phyloP scores from a whole-genome alignment of 2,888 invertebrate genomes.

The Craniophora ligustri region DNA sequence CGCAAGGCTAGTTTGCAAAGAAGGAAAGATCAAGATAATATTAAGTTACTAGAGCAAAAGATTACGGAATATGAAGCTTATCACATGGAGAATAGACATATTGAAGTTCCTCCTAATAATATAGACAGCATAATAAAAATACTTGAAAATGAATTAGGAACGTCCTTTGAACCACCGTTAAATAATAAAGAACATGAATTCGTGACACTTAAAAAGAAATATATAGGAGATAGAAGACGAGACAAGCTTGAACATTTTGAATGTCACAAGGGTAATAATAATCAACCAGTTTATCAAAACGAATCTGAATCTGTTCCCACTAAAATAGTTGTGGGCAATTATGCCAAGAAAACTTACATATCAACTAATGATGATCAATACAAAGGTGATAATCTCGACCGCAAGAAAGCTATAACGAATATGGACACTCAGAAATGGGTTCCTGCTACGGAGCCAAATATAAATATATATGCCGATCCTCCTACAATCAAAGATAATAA shows the following conservation, averaged over 20 bases:
- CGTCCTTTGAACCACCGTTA: slow-evolving; percentile 58
- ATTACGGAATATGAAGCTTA: slow-evolving; percentile 66
- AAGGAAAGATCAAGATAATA: slow-evolving; percentile 72
- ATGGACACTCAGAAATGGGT: slow-evolving; percentile 65
- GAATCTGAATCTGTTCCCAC: slow-evolving; percentile 62
- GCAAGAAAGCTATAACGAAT: slow-evolving; percentile 68
- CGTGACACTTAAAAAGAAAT: slow-evolving; percentile 46
- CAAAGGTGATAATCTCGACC: slow-evolving; percentile 64
- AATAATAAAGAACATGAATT: slow-evolving; percentile 48
- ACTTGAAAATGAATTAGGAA: slow-evolving; percentile 78
- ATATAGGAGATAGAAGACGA: slow-evolving; percentile 46
- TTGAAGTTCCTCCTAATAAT: slow-evolving; percentile 67
- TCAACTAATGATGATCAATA: slow-evolving; percentile 58
- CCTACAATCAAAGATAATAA: slow-evolving; percentile 44
- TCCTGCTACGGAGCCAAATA: slow-evolving; percentile 44
- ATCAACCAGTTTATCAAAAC: slow-evolving; percentile 34
- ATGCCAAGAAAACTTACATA: slow-evolving; percentile 63
- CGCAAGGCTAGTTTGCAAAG: slow-evolving; percentile 65
- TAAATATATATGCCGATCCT: slow-evolving; percentile 38
- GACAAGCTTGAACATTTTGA: slow-evolving; percentile 51
- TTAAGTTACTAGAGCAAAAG: slow-evolving; percentile 67
- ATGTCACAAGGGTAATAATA: slow-evolving; percentile 47
- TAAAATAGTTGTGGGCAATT: slow-evolving; percentile 67
- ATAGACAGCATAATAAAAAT: slow-evolving; percentile 79
- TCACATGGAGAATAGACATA: slow-evolving; percentile 56